These are phyloP conservation scores for Drosophila navojoa DNA, from an alignment of 1,140 invertebrate species.

Conservation along the genomic window DNA sequence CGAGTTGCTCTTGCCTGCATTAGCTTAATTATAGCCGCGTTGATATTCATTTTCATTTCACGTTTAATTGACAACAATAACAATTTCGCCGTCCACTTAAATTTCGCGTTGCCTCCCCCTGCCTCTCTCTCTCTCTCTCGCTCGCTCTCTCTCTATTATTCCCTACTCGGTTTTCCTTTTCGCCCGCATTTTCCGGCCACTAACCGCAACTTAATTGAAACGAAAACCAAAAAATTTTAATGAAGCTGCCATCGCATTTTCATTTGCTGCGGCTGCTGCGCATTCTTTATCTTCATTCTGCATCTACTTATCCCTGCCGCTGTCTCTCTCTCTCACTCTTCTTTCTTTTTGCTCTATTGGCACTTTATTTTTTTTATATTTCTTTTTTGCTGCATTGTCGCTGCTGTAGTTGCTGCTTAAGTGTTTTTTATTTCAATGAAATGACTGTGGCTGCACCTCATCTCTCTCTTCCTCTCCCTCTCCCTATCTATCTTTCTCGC, in stretches of 20 bases:
- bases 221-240: conserved; percentile 73
- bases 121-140: too few species aligned
- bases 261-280: conserved; percentile 28
- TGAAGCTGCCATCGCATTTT: conserved; percentile 65
- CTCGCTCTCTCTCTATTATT: background rate
- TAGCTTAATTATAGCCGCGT: conserved; percentile 9
- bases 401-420: conserved; percentile 55
- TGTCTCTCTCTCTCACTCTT: background rate
- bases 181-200: conserved; percentile 59
- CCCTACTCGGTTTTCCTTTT: background rate
- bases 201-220: conserved; percentile 74
- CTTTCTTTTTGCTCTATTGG: conserved; percentile 18
- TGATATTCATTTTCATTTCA: conserved; percentile 14
- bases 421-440: conserved; percentile 73
- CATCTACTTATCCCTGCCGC: background rate
- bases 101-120: background rate
- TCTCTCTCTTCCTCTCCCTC: background rate
- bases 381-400: conserved; percentile 43
- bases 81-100: conserved; percentile 30
- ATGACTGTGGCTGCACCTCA: conserved; percentile 38
- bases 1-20: background rate
- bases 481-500: background rate
- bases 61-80: conserved; percentile 42
- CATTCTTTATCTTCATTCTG: conserved; percentile 10
- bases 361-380: background rate